Base-by-base conservation (phyloP, 2,113 vertebrate genomes). In the Tympanuchus pallidicinctus region DNA sequence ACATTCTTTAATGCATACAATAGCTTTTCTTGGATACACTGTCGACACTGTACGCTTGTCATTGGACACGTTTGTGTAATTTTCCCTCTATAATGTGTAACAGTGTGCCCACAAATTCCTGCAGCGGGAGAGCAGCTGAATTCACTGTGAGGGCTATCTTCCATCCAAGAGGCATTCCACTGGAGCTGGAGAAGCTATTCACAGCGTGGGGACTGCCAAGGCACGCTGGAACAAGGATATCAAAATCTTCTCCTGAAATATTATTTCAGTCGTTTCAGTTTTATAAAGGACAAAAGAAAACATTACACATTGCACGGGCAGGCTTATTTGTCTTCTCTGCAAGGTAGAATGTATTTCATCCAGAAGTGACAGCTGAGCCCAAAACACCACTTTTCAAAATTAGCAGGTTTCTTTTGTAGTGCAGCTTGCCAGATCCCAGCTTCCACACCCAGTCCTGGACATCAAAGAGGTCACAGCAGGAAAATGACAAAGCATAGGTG, bases 121-220 rank as follows among this genome's bases (percentile, higher is more conserved):
- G 77, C 60, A 90, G 83, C 69, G 81, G 82, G 86, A 52, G 64
- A 88, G 84, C 91, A 94, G 86, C 85, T 88, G 61, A 87, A 94
- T 89, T 91, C 88, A 69, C 88, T 0, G 2, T 88, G 70, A 95
- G 77, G 57, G 60, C 74, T 76, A 54, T 48, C 73, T 75, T 93
- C 75, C 66, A 75, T 95, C 95, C 93, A 97, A 94, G 74, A 94
- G 48, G 88, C 92, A 94, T 96, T 97, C 95, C 93, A 76, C 57
- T 79, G 76, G 74, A 95, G 65, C 0, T 86, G 80, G 66, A 95
- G 92, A 93, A 94, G 88, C 66, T 96, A 90, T 94, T 92, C 70
- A 67, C 9, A 25, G 30, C 0, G 0, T 69, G 57, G 36, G 63
- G 89, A 88, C 85, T 96, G 95, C 91, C 94, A 97, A 97, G 72